These are phyloP conservation scores for Copsychus sechellarum DNA, from an alignment of 2,113 vertebrate species.

Conservation along the genomic window DNA sequence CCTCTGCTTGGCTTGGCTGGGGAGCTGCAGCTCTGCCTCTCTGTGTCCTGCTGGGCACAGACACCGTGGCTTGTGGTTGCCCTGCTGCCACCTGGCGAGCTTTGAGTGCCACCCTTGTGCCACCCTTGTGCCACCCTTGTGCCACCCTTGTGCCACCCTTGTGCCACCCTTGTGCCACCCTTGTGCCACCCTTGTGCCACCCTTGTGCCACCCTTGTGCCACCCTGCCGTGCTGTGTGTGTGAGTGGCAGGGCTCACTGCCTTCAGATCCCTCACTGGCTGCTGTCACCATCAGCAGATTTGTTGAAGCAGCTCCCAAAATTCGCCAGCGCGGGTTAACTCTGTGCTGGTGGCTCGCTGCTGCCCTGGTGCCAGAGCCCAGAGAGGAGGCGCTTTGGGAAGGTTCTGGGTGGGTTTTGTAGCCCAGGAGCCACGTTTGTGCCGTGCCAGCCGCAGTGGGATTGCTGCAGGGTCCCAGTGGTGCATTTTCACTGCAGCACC, in stretches of 20 bases:
- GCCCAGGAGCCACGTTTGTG: rapidly evolving
- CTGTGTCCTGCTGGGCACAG: background rate
- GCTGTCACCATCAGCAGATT: background rate
- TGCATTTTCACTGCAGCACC: rapidly evolving
- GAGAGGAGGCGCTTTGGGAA: background rate
- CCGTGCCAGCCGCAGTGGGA: rapidly evolving
- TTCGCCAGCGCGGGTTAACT: background rate
- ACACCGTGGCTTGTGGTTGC: rapidly evolving
- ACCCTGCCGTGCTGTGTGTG: background rate
- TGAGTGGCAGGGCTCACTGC: background rate
- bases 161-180: no score
- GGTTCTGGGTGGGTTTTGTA: rapidly evolving
- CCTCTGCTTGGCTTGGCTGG: background rate
- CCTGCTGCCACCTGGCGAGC: background rate
- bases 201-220: no score
- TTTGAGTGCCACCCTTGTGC: rapidly evolving
- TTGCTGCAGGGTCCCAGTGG: rapidly evolving
- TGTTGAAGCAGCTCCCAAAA: background rate
- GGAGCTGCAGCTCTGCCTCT: background rate
- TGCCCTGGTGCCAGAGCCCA: rapidly evolving
- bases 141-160: no score
- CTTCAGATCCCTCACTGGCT: background rate
- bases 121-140: no score
- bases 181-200: no score
- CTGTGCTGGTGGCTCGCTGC: rapidly evolving